A percentile compares a stretch with the other conserved stretches of the same genome.
These are phyloP conservation scores for Aelia acuminata DNA, from an alignment of 2,888 invertebrate species.

Conservation along the genomic window DNA sequence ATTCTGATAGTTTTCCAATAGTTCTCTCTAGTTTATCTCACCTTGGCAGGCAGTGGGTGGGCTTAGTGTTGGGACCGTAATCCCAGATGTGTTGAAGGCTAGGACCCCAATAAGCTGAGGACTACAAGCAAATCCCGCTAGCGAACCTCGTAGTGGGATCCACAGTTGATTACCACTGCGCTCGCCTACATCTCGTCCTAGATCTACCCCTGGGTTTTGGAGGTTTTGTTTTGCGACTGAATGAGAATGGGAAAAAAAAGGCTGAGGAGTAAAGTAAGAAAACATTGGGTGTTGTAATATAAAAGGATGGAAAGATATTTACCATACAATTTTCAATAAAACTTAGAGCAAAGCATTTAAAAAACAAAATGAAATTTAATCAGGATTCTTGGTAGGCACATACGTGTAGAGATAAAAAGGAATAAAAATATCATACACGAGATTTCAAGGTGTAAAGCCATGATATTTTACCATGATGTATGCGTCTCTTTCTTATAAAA, in stretches of 20 bases:
- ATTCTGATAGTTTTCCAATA: constrained; percentile 5
- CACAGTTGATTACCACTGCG: background rate
- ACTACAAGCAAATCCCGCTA: background rate
- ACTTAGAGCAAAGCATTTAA: too few relatives aligned
- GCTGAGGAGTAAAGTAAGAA: background rate
- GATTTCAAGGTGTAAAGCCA: too few relatives aligned
- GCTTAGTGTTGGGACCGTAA: background rate
- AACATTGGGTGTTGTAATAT: background rate
- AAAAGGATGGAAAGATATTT: too few relatives aligned
- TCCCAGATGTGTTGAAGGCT: background rate
- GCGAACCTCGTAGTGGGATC: background rate
- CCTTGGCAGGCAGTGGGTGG: background rate
- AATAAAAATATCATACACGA: too few relatives aligned
- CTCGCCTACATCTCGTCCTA: background rate
- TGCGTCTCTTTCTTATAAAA: too few relatives aligned
- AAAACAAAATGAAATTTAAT: too few relatives aligned
- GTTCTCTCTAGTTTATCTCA: constrained; percentile 30
- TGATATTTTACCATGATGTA: too few relatives aligned
- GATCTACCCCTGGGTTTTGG: background rate
- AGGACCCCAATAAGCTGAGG: constrained; percentile 4
- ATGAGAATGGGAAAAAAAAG: background rate
- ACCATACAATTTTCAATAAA: too few relatives aligned
- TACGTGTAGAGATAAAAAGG: too few relatives aligned
- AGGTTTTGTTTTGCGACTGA: background rate
- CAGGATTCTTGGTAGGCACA: too few relatives aligned